These are phyloP conservation scores for Eretmodus cyanostictus DNA, from an alignment of 2,113 vertebrate genomes.

Conservation along the genomic window DNA sequence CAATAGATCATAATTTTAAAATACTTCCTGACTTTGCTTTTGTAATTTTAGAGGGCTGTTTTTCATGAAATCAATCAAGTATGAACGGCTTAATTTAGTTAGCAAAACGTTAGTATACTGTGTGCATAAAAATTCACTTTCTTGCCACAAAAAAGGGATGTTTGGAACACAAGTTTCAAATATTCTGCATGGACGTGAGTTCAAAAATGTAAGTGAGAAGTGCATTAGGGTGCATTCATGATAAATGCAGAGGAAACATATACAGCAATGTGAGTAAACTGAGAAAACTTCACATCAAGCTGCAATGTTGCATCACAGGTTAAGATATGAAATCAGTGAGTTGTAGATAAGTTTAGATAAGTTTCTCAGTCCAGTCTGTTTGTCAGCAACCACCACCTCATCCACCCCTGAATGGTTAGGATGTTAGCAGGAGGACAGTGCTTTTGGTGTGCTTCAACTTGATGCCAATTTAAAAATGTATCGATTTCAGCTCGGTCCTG, in stretches of 20 bases:
- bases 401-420: background rate
- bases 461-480: background rate
- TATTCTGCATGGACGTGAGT: background rate
- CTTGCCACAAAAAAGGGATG: background rate
- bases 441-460: background rate
- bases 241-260: background rate
- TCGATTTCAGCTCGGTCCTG: background rate
- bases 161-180: background rate
- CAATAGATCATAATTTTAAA: background rate
- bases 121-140: background rate
- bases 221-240: background rate
- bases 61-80: background rate
- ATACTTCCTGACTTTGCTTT: background rate
- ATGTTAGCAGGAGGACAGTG: background rate
- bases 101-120: background rate
- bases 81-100: fast-evolving
- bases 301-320: background rate
- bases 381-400: background rate
- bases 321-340: background rate
- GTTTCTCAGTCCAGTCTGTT: background rate
- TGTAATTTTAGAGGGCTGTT: background rate
- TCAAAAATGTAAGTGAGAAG: background rate
- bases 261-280: background rate
- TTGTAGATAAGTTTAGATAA: background rate
- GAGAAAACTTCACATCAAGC: background rate